Conservation (phyloP, 2,888 invertebrate genomes). For the Horisme vitalbata region DNA sequence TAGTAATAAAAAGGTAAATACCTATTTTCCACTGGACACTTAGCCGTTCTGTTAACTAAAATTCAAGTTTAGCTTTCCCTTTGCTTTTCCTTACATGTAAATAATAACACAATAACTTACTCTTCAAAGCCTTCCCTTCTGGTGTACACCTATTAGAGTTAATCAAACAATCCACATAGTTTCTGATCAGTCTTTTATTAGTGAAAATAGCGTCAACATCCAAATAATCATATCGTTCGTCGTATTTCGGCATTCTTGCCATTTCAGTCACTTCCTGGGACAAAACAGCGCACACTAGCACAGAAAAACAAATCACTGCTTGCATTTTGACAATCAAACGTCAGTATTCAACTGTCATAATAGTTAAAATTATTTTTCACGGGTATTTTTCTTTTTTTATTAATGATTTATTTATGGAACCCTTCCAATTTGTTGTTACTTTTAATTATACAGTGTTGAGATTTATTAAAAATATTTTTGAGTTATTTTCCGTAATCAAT, state of each 20-base stretch:
- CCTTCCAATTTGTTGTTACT: too few relatives aligned
- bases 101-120: slow-evolving; percentile 72
- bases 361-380: not conserved
- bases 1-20: too few relatives aligned
- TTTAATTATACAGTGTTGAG: too few relatives aligned
- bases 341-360: slow-evolving; percentile 18
- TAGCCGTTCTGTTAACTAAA: too few relatives aligned
- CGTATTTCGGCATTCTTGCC: slow-evolving; percentile 71
- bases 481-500: not conserved
- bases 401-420: not conserved
- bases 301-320: slow-evolving; percentile 56
- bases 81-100: too few relatives aligned
- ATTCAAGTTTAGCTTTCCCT: too few relatives aligned
- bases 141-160: slow-evolving; percentile 87
- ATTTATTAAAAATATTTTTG: not conserved
- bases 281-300: slow-evolving; percentile 51
- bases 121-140: slow-evolving; percentile 87
- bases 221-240: slow-evolving; percentile 85
- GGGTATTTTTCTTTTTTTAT: not conserved
- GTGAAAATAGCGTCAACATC: slow-evolving; percentile 87
- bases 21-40: too few relatives aligned
- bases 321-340: slow-evolving; percentile 50
- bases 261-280: slow-evolving; percentile 62
- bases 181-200: slow-evolving; percentile 86
- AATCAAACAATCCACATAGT: slow-evolving; percentile 88